phyloP scores from a whole-genome alignment of 1,140 invertebrate genomes.

The Leptestheria dahalacensis region DNA sequence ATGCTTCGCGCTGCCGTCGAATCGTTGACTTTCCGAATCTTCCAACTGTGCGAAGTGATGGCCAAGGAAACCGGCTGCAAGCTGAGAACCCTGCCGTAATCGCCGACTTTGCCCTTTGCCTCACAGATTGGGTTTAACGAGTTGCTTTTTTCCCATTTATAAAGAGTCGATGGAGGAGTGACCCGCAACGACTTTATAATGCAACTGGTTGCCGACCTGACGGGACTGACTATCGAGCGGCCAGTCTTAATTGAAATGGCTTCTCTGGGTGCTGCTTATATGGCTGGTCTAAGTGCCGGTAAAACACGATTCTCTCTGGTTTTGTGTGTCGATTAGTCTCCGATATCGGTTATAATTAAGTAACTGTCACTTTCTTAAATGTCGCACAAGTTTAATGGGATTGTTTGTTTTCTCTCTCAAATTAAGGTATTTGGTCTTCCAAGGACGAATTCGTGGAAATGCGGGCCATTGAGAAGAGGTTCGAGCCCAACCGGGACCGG shows the following conservation, averaged over 20 bases:
- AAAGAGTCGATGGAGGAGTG: constrained; percentile 83
- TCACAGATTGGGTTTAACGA: constrained; percentile 1
- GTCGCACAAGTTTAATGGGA: too few species aligned
- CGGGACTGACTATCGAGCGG: constrained; percentile 53
- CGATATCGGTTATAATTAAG: too few species aligned
- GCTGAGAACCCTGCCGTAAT: constrained; percentile 43
- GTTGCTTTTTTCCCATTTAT: constrained; percentile 19
- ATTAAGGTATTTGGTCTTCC: background rate
- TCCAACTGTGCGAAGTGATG: constrained; percentile 54
- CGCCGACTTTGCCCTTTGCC: constrained; percentile 8
- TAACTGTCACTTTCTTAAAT: too few species aligned
- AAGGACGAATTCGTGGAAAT: background rate
- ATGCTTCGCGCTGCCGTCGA: constrained; percentile 70
- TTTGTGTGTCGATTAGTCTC: background rate
- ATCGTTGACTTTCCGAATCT: constrained; percentile 67
- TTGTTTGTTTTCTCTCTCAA: background rate
- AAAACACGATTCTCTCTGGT: background rate
- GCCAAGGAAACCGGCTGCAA: constrained; percentile 43
- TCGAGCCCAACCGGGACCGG: background rate
- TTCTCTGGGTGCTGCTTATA: constrained; percentile 57
- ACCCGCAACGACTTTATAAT: constrained; percentile 77
- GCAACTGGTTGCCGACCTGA: constrained; percentile 70
- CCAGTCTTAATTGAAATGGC: constrained; percentile 50
- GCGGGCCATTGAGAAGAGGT: background rate
- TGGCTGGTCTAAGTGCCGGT: constrained; percentile 42